Conservation (phyloP, 2,888 invertebrate species). For the Megalurothrips usitatus region DNA sequence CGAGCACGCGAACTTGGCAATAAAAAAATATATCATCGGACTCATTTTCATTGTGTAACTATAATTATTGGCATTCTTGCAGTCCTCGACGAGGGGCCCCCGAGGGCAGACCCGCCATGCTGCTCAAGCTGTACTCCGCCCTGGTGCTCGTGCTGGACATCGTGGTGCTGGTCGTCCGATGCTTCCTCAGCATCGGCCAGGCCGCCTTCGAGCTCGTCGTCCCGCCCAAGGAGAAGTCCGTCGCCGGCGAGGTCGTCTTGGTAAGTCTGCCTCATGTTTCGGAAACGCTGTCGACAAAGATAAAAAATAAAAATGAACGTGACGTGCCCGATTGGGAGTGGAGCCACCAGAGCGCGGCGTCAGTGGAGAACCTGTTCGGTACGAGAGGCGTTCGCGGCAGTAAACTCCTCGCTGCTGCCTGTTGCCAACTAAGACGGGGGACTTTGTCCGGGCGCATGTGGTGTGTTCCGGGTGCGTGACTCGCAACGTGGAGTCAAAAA, state of each 20-base stretch:
- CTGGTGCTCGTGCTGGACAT: constrained; percentile 51
- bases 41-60: too few relatives aligned
- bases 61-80: too few relatives aligned
- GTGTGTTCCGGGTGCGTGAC: too few relatives aligned
- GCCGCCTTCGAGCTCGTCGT: constrained; percentile 56
- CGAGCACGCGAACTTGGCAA: too few relatives aligned
- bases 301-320: background rate
- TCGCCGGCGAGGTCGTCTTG: constrained; percentile 70
- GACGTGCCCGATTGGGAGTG: background rate
- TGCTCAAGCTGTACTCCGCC: constrained; percentile 46
- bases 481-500: too few relatives aligned
- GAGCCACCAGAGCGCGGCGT: background rate
- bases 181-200: constrained; percentile 52
- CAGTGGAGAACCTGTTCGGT: too few relatives aligned
- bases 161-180: constrained; percentile 52
- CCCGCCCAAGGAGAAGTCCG: constrained; percentile 62
- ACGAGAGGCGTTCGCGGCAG: too few relatives aligned
- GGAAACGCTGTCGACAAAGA: background rate
- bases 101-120: constrained; percentile 34
- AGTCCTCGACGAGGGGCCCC: background rate
- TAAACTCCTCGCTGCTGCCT: too few relatives aligned
- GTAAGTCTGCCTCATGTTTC: constrained; percentile 50
- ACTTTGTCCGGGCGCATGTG: too few relatives aligned
- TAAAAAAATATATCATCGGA: too few relatives aligned
- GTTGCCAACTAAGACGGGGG: too few relatives aligned